These are phyloP conservation scores for Hypanus sabinus DNA, from an alignment of 2,113 vertebrate species.

Conservation along the genomic window DNA sequence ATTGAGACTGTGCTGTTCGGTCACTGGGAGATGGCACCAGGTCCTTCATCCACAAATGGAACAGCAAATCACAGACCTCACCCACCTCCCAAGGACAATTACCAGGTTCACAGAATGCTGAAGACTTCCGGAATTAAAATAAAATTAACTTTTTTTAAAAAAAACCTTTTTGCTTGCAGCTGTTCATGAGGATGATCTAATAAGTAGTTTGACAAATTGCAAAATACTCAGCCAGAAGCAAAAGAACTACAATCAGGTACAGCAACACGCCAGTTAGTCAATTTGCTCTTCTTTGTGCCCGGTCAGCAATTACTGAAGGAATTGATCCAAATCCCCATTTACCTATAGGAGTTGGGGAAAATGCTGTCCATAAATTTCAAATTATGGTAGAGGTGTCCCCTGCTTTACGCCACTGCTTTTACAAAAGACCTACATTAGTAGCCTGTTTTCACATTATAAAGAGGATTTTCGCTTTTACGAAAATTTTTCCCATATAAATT, in stretches of 20 bases:
- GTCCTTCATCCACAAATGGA: too few species aligned
- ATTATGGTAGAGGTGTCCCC: too few species aligned
- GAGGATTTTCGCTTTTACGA: too few species aligned
- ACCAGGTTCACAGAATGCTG: not conserved
- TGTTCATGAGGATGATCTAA: constrained; percentile 23
- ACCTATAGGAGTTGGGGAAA: not conserved
- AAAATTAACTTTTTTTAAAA: not conserved
- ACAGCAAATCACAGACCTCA: not conserved
- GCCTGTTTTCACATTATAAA: too few species aligned
- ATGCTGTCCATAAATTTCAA: not conserved
- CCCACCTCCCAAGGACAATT: not conserved
- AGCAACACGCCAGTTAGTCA: not conserved
- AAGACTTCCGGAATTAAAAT: not conserved
- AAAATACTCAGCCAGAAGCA: constrained; percentile 26
- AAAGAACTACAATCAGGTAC: constrained; percentile 33
- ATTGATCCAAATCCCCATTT: not conserved
- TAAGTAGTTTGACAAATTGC: constrained; percentile 25
- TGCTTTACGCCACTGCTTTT: too few species aligned
- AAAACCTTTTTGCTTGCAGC: not conserved
- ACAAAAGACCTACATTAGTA: too few species aligned
- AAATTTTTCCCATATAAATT: too few species aligned
- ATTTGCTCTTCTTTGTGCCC: not conserved
- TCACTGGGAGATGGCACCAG: not conserved
- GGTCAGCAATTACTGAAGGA: not conserved
- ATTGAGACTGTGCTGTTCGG: not conserved